These are phyloP conservation scores for Mythimna albipuncta DNA, from an alignment of 2,888 invertebrate species.

Conservation along the genomic window DNA sequence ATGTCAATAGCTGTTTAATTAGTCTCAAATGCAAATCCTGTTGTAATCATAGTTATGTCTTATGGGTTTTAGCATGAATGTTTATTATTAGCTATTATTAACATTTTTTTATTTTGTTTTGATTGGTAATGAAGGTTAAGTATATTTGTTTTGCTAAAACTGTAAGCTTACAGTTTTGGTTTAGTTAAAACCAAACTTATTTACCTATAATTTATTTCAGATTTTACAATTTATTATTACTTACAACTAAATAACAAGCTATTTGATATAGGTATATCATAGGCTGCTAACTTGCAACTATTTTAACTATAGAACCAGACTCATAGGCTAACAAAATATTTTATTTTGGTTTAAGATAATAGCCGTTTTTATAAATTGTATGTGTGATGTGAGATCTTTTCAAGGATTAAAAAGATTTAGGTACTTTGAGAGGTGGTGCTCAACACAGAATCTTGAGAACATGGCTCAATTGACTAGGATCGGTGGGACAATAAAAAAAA, in stretches of 20 bases:
- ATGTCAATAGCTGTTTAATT: conserved; percentile 13
- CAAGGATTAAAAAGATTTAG: not conserved
- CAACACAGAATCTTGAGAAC: too few relatives aligned
- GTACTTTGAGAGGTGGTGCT: not conserved
- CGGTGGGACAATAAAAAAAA: not conserved
- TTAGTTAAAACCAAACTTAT: not conserved
- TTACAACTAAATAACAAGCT: not conserved
- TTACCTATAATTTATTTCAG: too few relatives aligned
- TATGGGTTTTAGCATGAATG: not conserved
- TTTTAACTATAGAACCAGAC: not conserved
- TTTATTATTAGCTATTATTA: not conserved
- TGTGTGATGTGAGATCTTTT: too few relatives aligned
- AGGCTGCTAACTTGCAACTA: not conserved
- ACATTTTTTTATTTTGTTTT: not conserved
- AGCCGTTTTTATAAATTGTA: not conserved
- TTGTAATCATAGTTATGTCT: conserved; percentile 1
- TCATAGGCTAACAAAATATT: not conserved
- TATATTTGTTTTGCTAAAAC: not conserved
- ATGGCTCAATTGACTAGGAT: not conserved
- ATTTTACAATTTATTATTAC: not conserved
- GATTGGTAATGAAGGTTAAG: not conserved
- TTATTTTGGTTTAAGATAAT: not conserved
- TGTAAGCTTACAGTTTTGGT: not conserved
- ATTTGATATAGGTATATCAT: not conserved
- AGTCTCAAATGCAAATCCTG: conserved; percentile 6